Base-by-base conservation (phyloP, 2,888 invertebrate species). In the Rugalucina vietnamica region DNA sequence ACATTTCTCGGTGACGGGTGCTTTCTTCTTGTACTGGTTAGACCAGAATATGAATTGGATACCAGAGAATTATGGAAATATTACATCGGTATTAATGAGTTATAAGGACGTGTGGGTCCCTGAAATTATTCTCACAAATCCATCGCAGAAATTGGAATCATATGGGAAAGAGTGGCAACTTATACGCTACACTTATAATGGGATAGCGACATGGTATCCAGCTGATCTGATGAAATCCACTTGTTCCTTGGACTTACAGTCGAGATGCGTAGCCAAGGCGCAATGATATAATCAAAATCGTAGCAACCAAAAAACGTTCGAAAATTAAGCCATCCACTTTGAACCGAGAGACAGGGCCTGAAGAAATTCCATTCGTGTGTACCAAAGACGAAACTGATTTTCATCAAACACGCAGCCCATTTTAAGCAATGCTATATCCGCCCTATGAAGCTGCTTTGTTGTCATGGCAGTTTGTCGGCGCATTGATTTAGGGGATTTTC, bases 101-200 rank as follows among this genome's bases (percentile, higher is more conserved):
- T 73, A 79, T 36, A 57, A 37, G 43, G 32, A 75, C 1, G 71
- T 84, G 14, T 86, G 86, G 86, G 29, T 78, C 21, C 86, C 86
- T 18, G 75, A 79, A 54, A 29, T 86, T 49, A 54, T 80, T 14
- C 36, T 86, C 0, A 77, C 71, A 1, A 86, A 73, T 34, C 74
- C 74, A 0, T 37, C 74, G 1, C 65, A 79, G 21, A 71, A 49
- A 32, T 5, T 69, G 10, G 36, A 79, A 5, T 34, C 74, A 10
- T 39, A 60, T n/a, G 79, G 79, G 0, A 65, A 60, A 79, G 43
- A 32, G 0, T 79, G 79, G 79, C 73, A 74, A n/a, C 39, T 27
- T 24, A 49, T 79, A 34, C 36, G 39, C 8, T 79, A 74, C 32
- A 5, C 29, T 14, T 29, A 21, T 18, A 24, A 36, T 21, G 79